Evolutionary conservation across 92 coral and sea anemone genomes (phyloP).

Genomic region (Porites lobata): DNA sequence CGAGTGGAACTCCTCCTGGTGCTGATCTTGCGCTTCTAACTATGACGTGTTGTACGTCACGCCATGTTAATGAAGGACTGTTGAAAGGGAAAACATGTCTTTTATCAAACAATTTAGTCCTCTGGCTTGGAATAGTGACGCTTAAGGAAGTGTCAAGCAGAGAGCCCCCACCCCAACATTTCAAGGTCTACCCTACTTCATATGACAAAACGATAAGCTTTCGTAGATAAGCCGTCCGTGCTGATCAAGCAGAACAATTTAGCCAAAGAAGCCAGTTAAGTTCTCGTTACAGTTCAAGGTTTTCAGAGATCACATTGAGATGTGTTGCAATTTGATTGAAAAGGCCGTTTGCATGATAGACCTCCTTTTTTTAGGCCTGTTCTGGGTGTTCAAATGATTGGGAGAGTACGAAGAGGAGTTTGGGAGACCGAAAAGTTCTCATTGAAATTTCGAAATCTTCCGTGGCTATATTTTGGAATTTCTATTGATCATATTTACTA

Average conservation of each 20-base stretch:
- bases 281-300: neutral
- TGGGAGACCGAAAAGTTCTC: neutral
- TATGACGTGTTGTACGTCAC: too few relatives aligned
- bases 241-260: neutral
- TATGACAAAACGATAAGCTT: neutral
- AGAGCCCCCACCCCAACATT: neutral
- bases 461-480: neutral
- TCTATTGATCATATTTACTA: neutral
- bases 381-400: neutral
- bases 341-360: neutral
- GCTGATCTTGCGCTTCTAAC: too few relatives aligned
- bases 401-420: neutral
- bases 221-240: neutral
- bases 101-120: neutral
- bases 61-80: neutral
- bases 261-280: neutral
- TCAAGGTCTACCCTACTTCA: neutral
- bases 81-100: too few relatives aligned
- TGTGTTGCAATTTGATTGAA: neutral
- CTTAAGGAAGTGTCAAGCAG: neutral
- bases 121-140: neutral
- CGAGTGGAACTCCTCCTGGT: too few relatives aligned
- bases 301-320: neutral
- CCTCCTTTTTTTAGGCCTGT: neutral
- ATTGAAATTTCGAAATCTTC: neutral